A percentile compares a stretch with the other conserved stretches of the same genome.
phyloP scores from a whole-genome alignment of 1,140 invertebrate species.

The Myzus persicae region DNA sequence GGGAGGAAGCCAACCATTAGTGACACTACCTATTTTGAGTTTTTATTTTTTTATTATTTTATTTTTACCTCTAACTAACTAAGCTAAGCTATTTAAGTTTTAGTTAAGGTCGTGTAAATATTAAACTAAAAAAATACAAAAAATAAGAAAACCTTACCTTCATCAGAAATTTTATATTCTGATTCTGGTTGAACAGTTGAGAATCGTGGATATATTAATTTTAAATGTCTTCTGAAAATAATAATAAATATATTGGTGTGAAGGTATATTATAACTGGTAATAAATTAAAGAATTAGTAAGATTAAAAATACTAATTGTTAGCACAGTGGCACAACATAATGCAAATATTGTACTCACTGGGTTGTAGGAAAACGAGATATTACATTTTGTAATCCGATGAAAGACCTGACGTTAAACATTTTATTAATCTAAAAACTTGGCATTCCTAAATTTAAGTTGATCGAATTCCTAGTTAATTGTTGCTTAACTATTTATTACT shows the following conservation, averaged over 20 bases:
- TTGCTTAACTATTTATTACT: not conserved
- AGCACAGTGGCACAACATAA: not conserved
- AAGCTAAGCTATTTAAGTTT: too few species aligned
- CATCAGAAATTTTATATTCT: constrained; percentile 32
- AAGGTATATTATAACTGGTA: not conserved
- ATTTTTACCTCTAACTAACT: too few species aligned
- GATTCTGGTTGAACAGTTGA: not conserved
- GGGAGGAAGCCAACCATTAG: too few species aligned
- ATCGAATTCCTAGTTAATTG: not conserved
- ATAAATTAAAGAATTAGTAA: not conserved
- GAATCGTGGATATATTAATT: constrained; percentile 7
- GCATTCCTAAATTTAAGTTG: not conserved
- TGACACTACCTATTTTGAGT: too few species aligned
- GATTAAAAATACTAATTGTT: not conserved
- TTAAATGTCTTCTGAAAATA: constrained; percentile 11
- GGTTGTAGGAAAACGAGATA: not conserved
- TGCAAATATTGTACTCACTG: not conserved
- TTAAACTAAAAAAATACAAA: not conserved
- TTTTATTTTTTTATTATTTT: too few species aligned
- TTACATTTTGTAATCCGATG: constrained; percentile 11
- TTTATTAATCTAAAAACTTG: not conserved
- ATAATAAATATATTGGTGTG: not conserved
- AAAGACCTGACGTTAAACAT: constrained; percentile 10
- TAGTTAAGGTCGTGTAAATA: too few species aligned
- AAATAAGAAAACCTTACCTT: constrained; percentile 42